These are phyloP conservation scores for Alligator sinensis DNA, from an alignment of 2,113 vertebrate genomes.

Conservation along the genomic window DNA sequence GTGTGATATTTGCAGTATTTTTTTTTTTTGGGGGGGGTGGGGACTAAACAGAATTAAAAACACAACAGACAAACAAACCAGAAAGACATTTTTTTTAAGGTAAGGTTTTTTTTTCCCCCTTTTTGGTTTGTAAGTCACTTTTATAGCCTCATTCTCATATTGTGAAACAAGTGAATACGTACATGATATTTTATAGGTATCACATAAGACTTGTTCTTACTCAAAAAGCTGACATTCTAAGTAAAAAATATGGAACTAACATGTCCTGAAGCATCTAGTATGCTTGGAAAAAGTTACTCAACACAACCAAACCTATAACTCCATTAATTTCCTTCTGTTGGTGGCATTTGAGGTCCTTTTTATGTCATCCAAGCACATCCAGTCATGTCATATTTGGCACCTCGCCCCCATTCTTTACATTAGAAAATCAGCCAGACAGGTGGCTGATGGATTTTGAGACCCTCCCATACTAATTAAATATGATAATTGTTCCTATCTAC, in stretches of 20 bases:
- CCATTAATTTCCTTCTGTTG: background rate
- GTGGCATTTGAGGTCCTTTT: background rate
- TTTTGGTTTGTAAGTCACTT: background rate
- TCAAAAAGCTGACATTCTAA: rapidly evolving
- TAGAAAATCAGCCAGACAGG: constrained; percentile 43
- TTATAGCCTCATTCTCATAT: background rate
- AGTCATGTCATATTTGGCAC: background rate
- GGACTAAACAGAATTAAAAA: too few relatives aligned
- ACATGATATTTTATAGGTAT: background rate
- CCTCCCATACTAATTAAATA: constrained; percentile 51
- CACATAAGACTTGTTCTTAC: background rate
- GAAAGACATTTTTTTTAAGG: background rate
- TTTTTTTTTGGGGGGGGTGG: too few relatives aligned
- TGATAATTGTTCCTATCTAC: constrained; percentile 42
- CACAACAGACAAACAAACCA: background rate
- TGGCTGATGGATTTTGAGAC: constrained; percentile 58
- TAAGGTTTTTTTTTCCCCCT: background rate
- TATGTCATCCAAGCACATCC: background rate
- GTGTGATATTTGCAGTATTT: background rate
- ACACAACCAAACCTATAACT: background rate
- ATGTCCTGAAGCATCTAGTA: background rate
- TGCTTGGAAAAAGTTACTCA: rapidly evolving
- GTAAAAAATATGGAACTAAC: background rate
- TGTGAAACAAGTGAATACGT: background rate
- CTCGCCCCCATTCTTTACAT: constrained; percentile 4